Percentiles rank a stretch among this genome's conserved stretches.
Conservation (phyloP, 2,797 vertebrate genomes). For the Syngnathus acus region DNA sequence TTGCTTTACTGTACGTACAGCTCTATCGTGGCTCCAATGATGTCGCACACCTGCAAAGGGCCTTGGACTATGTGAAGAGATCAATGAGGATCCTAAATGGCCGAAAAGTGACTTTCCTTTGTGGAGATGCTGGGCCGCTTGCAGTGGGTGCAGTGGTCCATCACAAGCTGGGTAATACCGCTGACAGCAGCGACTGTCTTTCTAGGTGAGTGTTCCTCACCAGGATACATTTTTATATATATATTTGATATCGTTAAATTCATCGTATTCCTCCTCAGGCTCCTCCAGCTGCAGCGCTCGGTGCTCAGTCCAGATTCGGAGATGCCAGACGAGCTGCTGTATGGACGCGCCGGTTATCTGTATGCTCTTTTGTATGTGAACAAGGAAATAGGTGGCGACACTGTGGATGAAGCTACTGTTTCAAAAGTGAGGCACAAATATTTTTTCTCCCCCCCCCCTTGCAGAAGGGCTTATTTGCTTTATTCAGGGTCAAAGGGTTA, state of each 20-base stretch:
- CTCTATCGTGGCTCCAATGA: slow-evolving; percentile 75
- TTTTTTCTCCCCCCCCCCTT: too few relatives aligned
- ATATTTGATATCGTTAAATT: not conserved
- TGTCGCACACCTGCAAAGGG: slow-evolving; percentile 78
- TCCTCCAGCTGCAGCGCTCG: slow-evolving; percentile 83
- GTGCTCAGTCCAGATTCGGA: slow-evolving; percentile 77
- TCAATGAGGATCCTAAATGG: slow-evolving; percentile 86
- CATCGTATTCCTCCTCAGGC: slow-evolving; percentile 51
- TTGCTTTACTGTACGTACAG: slow-evolving; percentile 88
- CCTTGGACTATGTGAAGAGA: slow-evolving; percentile 88
- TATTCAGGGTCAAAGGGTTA: too few relatives aligned
- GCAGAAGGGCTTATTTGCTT: too few relatives aligned
- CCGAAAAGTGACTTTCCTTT: slow-evolving; percentile 88
- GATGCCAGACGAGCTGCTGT: slow-evolving; percentile 87
- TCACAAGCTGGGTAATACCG: slow-evolving; percentile 77
- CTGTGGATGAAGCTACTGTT: slow-evolving; percentile 74
- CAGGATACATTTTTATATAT: not conserved
- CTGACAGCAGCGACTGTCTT: slow-evolving; percentile 84
- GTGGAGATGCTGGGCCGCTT: slow-evolving; percentile 88
- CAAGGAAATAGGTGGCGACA: slow-evolving; percentile 76
- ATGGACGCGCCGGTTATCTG: slow-evolving; percentile 86
- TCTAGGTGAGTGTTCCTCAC: slow-evolving; percentile 69
- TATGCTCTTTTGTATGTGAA: slow-evolving; percentile 88
- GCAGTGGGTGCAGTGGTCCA: slow-evolving; percentile 88
- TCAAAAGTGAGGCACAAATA: slow-evolving; percentile 66